A percentile compares a stretch with the other conserved stretches of the same genome.
These are phyloP conservation scores for Myotis lucifugus DNA, from an alignment of 2,113 vertebrate genomes.

Conservation along the genomic window DNA sequence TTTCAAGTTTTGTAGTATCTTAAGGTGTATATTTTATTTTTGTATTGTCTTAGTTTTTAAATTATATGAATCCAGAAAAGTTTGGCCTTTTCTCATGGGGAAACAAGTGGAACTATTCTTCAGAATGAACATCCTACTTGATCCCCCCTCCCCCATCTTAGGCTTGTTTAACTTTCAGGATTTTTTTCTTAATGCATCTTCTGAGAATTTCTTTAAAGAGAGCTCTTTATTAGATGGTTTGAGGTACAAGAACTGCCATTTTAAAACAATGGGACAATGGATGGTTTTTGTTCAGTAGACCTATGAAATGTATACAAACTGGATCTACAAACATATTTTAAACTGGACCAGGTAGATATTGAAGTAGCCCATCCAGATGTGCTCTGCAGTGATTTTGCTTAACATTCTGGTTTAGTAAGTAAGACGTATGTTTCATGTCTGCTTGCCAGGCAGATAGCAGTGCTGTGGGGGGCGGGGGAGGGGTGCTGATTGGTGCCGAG, in stretches of 20 bases:
- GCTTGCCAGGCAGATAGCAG: neutral
- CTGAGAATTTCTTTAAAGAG: neutral
- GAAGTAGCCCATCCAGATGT: conserved; percentile 11
- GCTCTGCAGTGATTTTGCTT: conserved; percentile 44
- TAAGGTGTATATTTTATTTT: conserved; percentile 77
- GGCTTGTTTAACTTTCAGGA: no score
- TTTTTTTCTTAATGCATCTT: conserved; percentile 36
- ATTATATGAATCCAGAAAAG: conserved; percentile 68
- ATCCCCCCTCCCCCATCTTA: neutral
- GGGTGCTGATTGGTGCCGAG: neutral
- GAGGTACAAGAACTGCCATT: conserved; percentile 58
- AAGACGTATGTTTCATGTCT: neutral
- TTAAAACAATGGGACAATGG: neutral
- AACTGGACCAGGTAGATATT: conserved; percentile 64
- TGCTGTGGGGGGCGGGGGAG: neutral
- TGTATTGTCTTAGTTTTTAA: conserved; percentile 73
- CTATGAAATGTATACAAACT: conserved; percentile 50
- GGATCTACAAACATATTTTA: conserved; percentile 57
- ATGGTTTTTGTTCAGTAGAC: conserved; percentile 22
- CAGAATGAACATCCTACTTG: conserved; percentile 6
- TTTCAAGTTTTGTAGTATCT: conserved; percentile 74
- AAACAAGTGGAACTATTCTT: conserved; percentile 39
- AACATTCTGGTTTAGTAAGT: conserved; percentile 17
- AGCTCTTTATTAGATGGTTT: conserved; percentile 26
- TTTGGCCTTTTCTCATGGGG: conserved; percentile 52